Percentiles rank a stretch among this genome's conserved stretches.
Conservation (phyloP, 2,888 invertebrate genomes). For the Machimus rusticus region DNA sequence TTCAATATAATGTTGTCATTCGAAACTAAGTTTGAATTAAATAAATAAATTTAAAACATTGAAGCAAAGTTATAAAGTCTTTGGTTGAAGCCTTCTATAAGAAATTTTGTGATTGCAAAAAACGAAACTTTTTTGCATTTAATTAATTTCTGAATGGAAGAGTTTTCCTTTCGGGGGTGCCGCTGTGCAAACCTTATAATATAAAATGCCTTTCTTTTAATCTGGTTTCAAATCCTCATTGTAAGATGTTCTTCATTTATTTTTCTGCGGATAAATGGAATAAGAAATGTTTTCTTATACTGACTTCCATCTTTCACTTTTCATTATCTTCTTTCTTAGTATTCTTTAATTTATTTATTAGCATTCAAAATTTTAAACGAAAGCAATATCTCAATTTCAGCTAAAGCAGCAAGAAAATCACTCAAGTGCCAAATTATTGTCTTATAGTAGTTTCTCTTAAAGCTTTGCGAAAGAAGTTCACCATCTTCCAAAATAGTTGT, state of each 20-base stretch:
- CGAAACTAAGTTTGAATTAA: neutral
- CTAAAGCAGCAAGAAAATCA: neutral
- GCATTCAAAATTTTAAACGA: neutral
- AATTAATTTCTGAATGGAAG: neutral
- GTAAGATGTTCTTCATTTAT: neutral
- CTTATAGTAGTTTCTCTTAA: neutral
- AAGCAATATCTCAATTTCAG: neutral
- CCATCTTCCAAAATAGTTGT: neutral
- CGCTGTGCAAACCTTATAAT: neutral
- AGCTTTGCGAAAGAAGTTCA: neutral
- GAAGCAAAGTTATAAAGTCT: no score
- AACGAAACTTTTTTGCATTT: neutral
- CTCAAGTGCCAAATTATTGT: neutral
- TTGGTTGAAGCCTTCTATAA: neutral
- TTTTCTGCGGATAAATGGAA: neutral
- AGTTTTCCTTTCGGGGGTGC: neutral
- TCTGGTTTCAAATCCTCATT: neutral
- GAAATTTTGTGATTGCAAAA: neutral
- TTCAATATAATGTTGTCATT: neutral
- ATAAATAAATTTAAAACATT: neutral
- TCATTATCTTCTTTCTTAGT: neutral
- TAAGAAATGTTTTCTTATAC: neutral
- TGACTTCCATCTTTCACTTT: neutral
- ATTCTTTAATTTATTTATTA: neutral
- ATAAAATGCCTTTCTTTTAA: neutral